phyloP scores from a whole-genome alignment of 2,797 vertebrate genomes.

The Onychomys torridus region DNA sequence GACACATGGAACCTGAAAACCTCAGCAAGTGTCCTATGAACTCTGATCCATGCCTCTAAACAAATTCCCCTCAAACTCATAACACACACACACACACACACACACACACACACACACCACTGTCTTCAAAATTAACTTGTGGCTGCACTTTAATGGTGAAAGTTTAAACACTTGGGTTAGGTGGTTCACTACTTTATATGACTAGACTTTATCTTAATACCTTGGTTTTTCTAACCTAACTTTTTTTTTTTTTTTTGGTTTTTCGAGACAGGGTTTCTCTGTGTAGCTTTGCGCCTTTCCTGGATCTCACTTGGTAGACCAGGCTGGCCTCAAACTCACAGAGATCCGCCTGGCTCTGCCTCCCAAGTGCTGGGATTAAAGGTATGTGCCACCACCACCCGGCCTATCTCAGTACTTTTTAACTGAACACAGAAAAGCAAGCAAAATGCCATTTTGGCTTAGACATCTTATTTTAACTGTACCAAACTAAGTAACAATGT shows the following conservation, averaged over 20 bases:
- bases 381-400: too few relatives aligned
- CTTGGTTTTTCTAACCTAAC: background rate
- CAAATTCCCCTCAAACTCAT: background rate
- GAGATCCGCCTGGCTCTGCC: too few relatives aligned
- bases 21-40: background rate
- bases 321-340: too few relatives aligned
- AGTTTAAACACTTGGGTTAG: background rate
- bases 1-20: background rate
- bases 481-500: background rate
- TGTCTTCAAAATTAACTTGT: background rate
- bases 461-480: background rate
- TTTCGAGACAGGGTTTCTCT: too few relatives aligned
- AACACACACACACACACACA: background rate
- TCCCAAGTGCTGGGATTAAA: too few relatives aligned
- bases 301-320: too few relatives aligned
- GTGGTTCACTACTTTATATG: background rate
- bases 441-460: background rate
- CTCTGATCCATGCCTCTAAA: background rate
- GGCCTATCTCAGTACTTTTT: background rate
- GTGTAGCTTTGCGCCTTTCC: too few relatives aligned
- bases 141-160: background rate
- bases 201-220: background rate
- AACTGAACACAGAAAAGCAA: slow-evolving; percentile 24
- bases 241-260: too few relatives aligned
- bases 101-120: background rate